Base-by-base conservation (phyloP, 2,113 vertebrate species). In the Callaeas wilsoni region DNA sequence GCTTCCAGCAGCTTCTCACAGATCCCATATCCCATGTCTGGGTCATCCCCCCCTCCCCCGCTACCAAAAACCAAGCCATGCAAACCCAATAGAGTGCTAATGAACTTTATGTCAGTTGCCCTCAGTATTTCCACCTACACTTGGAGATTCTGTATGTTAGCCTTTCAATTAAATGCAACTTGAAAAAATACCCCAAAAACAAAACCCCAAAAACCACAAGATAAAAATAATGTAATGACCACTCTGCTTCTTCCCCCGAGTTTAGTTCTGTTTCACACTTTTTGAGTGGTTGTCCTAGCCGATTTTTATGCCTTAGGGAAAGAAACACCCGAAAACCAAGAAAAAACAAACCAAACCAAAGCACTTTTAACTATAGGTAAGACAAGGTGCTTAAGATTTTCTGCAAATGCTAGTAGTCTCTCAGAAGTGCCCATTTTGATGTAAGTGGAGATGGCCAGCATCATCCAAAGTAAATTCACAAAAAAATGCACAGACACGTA, bases 181-280 rank as follows among this genome's bases (percentile, higher is more conserved):
- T 52, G 16, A 84, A 81, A 60, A 52, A 20, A 41, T 13, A 50
- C 26, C 3, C 4, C 4, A 14, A 25, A 39, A 57, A 8, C 16
- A 59, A 18, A 12, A 6, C 16, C 4, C 15, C 7, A n/a, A 78
- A 50, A 19, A 4, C 0, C 2, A 5, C 0, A 3, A 79, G 46
- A n/a, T 18, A 64, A 77, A 77, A 70, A 80, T 10, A 53, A 59
- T 30, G 13, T 16, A 63, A 59, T 49, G 42, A 50, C 19, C 33
- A 50, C 6, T 49, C 33, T 9, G 7, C 37, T 87, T 71, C 44
- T 65, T 41, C 19, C 7, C 15, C 16, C 0, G 2, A 60, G 16
- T 81, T 70, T 33, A n/a, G 9, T 27, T 47, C 55, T 37, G 18
- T 71, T 84, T 75, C 57, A 64, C 4, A 47, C 8, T 47, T 87